Evolutionary conservation across 2,797 vertebrate genomes (phyloP), one percentile per base, ranked within the genome.

Genomic region (Tokudaia muenninki): DNA sequence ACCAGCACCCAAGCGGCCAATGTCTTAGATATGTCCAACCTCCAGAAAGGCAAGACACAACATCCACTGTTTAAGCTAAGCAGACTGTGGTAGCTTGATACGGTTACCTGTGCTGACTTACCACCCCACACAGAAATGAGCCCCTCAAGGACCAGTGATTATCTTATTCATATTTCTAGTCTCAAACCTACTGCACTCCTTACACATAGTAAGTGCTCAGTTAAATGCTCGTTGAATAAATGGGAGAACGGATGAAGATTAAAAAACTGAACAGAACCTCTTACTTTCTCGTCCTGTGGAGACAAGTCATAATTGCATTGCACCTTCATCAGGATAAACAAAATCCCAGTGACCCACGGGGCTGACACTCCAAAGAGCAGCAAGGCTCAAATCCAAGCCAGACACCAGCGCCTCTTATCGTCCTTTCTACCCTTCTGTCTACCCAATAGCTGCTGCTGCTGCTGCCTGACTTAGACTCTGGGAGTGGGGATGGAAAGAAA

Each of bases 101-200:
- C 0, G 3, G 75, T 6, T 34, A 31, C 37, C 67, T 34, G 81
- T 9, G 4, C 16, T 52, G 37, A 59, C 13, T 37, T n/a, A 87
- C 17, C 31, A 3, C 31, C 50, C 24, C 37, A 70, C 6, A 11
- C 0, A 55, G 74, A 65, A n/a, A 26, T 1, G 5, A 31, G 21
- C 17, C 17, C 50, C 34, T 29, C 7, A 22, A 86, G 37, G 77
- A 31, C 29, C 12, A 3, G 77, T 29, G 77, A n/a, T 59, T 26
- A 29, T 10, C 19, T 12, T 13, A 5, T 4, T 72, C 19, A 2
- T 44, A 24, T 22, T 70, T 79, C 70, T 57, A 41, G 34, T 84
- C 70, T 47, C 17, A 57, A 31, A 41, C 22, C 50, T 67, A 82
- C 26, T 1, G 10, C 26, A 41, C 41, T 9, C 26, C 79, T 82